phyloP scores from a whole-genome alignment of 2,797 vertebrate species.

The Lepus oiostolus region DNA sequence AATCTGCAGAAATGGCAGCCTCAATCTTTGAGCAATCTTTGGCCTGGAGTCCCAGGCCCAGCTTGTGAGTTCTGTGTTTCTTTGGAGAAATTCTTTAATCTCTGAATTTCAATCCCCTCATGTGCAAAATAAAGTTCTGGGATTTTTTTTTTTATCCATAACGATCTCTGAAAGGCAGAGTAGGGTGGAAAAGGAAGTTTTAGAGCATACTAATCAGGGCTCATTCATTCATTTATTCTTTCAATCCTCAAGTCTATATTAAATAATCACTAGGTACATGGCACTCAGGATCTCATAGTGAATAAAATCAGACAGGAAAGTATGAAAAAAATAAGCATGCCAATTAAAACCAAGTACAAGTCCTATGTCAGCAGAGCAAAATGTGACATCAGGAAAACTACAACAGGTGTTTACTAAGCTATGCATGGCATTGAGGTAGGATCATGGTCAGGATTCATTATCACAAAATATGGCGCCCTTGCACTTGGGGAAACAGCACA shows the following conservation, averaged over 20 bases:
- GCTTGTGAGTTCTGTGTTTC: neutral
- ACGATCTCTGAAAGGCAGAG: neutral
- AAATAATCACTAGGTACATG: neutral
- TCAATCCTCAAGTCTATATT: neutral
- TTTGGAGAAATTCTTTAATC: neutral
- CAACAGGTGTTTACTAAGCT: neutral
- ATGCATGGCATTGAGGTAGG: neutral
- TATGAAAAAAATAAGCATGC: neutral
- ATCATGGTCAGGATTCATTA: neutral
- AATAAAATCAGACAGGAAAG: neutral
- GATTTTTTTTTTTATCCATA: neutral
- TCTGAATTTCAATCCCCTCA: neutral
- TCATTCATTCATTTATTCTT: neutral
- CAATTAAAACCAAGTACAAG: neutral
- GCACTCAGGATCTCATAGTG: neutral
- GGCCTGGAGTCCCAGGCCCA: neutral
- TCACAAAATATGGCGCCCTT: neutral
- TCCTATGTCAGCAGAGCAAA: neutral
- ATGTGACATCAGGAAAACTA: neutral
- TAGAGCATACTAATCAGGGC: neutral
- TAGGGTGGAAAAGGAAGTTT: neutral
- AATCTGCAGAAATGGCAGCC: neutral
- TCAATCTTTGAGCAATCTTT: neutral
- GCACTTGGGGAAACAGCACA: neutral
- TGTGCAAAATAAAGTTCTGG: constrained; percentile 26